phyloP scores from a whole-genome alignment of 23 tunicate species.

The Pegea sp. region DNA sequence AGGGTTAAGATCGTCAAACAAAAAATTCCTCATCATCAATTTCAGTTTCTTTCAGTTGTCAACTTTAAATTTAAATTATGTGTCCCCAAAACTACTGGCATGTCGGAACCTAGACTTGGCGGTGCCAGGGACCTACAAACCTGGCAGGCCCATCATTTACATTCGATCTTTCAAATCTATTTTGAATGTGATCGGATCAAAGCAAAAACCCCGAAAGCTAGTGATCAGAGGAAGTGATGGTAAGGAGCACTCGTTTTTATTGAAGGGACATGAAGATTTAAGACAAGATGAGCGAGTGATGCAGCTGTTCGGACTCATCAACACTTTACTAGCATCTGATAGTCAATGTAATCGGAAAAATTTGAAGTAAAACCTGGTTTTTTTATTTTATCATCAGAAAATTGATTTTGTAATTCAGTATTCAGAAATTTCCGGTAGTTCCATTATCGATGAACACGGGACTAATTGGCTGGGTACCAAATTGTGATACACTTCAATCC shows the following conservation, averaged over 20 bases:
- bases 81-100: constrained; percentile 73
- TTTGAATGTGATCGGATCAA: constrained; percentile 71
- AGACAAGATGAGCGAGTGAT: constrained; percentile 97
- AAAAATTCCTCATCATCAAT: too few species aligned
- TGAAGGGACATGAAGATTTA: constrained; percentile 94
- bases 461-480: constrained; percentile 93
- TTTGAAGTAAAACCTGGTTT: constrained; percentile 17
- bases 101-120: constrained; percentile 84
- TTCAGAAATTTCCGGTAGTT: constrained; percentile 65
- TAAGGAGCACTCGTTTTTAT: constrained; percentile 49
- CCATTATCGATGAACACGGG: constrained; percentile 92
- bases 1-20: too few species aligned
- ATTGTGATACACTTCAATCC: constrained; percentile 79
- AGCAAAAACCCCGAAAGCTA: constrained; percentile 91
- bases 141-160: constrained; percentile 36
- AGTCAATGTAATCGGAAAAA: constrained; percentile 66
- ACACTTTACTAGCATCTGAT: constrained; percentile 58
- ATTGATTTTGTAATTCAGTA: too few species aligned
- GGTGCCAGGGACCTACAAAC: constrained; percentile 93
- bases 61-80: constrained; percentile 67
- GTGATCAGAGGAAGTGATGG: constrained; percentile 92
- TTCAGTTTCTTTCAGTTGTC: constrained; percentile 34
- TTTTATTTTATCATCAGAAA: too few species aligned
- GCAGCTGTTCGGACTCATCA: constrained; percentile 97
- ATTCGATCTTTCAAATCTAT: constrained; percentile 62